phyloP scores from a whole-genome alignment of 1,140 invertebrate species.

The Brachionus manjavacas region DNA sequence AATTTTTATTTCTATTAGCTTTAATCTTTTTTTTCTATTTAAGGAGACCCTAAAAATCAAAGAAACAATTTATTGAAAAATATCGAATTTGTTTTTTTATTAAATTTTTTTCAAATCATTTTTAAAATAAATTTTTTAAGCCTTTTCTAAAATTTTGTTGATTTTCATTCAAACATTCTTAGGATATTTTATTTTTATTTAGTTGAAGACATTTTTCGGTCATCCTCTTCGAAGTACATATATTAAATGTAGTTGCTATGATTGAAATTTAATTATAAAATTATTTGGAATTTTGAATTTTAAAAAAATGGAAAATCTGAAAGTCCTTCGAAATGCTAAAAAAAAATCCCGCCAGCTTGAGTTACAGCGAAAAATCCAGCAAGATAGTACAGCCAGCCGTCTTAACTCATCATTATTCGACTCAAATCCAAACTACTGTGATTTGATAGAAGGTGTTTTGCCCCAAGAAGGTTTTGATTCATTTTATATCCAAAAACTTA shows the following conservation, averaged over 20 bases:
- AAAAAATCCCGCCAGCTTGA: conserved; percentile 12
- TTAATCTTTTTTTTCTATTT: neutral
- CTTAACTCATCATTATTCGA: conserved; percentile 3
- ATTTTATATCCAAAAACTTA: neutral
- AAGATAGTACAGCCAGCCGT: neutral
- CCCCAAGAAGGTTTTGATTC: neutral
- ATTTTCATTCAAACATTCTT: neutral
- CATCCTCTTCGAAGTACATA: neutral
- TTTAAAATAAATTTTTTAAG: neutral
- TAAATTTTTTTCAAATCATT: too few species aligned
- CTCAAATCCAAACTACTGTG: neutral
- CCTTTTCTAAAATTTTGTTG: neutral
- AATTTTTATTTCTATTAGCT: neutral
- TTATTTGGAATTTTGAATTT: neutral
- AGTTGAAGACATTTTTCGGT: neutral
- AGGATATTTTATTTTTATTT: neutral
- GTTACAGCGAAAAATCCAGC: neutral
- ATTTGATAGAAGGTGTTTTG: neutral
- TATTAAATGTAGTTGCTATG: neutral
- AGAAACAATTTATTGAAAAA: neutral
- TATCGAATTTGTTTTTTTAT: neutral
- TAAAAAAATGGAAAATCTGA: conserved; percentile 16
- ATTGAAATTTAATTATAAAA: neutral
- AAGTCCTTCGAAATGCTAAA: neutral
- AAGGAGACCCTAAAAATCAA: neutral